Conservation (phyloP, 2,888 invertebrate genomes). For the Ennomos erosarius region DNA sequence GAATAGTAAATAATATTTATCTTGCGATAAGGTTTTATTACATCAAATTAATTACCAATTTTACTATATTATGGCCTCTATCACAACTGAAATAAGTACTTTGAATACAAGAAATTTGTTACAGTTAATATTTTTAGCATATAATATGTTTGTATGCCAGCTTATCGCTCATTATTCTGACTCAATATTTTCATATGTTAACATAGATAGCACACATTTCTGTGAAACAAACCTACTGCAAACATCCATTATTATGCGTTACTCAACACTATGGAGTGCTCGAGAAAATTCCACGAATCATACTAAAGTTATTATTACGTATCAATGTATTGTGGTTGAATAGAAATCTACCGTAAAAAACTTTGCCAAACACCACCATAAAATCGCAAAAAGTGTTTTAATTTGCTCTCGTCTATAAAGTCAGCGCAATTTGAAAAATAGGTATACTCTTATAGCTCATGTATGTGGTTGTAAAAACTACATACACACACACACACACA, state of each 20-base stretch:
- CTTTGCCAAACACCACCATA: background rate
- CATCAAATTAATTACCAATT: no score
- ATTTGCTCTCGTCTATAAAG: conserved; percentile 5
- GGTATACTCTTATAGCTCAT: background rate
- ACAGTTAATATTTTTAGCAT: conserved; percentile 30
- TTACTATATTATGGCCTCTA: no score
- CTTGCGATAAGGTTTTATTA: no score
- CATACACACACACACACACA: no score
- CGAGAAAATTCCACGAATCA: conserved; percentile 7
- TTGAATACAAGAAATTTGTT: conserved; percentile 33
- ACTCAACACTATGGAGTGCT: background rate
- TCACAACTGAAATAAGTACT: background rate
- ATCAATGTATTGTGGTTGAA: conserved; percentile 6
- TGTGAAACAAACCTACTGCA: conserved; percentile 8
- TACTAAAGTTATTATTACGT: background rate
- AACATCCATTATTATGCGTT: background rate
- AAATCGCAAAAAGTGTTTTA: conserved; percentile 11
- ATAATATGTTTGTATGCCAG: conserved; percentile 20
- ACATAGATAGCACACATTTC: conserved; percentile 50
- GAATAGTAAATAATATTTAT: no score
- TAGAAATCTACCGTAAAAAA: conserved; percentile 4
- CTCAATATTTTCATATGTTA: conserved; percentile 35
- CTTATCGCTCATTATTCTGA: conserved; percentile 26
- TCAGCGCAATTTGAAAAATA: conserved; percentile 7
- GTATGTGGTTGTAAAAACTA: conserved; percentile 6